phyloP scores from a whole-genome alignment of 2,797 vertebrate species.

The Coranthus polyacanthus region DNA sequence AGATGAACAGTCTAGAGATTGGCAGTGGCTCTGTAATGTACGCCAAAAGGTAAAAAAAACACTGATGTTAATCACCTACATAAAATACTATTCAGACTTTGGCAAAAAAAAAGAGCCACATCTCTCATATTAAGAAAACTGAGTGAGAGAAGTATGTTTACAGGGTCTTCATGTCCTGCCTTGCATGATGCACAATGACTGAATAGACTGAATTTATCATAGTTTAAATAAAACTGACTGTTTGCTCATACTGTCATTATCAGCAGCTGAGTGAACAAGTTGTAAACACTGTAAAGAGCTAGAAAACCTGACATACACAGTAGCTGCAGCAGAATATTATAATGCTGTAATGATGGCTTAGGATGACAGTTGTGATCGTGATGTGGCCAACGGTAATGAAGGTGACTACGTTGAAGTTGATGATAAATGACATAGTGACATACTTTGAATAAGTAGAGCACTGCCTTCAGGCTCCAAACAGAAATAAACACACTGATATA shows the following conservation, averaged over 20 bases:
- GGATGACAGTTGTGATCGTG: slow-evolving; percentile 41
- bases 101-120: too few species aligned
- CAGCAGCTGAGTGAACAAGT: slow-evolving; percentile 56
- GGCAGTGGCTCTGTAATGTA: too few species aligned
- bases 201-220: neutral
- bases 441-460: slow-evolving; percentile 67
- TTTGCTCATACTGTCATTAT: slow-evolving; percentile 45
- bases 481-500: slow-evolving; percentile 66
- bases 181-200: slow-evolving; percentile 19
- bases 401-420: slow-evolving; percentile 70
- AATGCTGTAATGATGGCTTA: slow-evolving; percentile 38
- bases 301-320: slow-evolving; percentile 22
- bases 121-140: too few species aligned
- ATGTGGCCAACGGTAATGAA: slow-evolving; percentile 61
- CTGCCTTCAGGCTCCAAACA: slow-evolving; percentile 56
- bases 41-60: too few species aligned
- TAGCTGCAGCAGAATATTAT: slow-evolving; percentile 20
- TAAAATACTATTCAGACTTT: too few species aligned
- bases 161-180: neutral
- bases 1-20: too few species aligned
- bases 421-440: slow-evolving; percentile 72
- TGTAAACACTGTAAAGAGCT: slow-evolving; percentile 28
- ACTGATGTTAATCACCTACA: too few species aligned
- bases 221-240: slow-evolving; percentile 7
- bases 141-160: too few species aligned